These are phyloP conservation scores for Sitophilus oryzae DNA, from an alignment of 1,140 invertebrate species.

Conservation along the genomic window DNA sequence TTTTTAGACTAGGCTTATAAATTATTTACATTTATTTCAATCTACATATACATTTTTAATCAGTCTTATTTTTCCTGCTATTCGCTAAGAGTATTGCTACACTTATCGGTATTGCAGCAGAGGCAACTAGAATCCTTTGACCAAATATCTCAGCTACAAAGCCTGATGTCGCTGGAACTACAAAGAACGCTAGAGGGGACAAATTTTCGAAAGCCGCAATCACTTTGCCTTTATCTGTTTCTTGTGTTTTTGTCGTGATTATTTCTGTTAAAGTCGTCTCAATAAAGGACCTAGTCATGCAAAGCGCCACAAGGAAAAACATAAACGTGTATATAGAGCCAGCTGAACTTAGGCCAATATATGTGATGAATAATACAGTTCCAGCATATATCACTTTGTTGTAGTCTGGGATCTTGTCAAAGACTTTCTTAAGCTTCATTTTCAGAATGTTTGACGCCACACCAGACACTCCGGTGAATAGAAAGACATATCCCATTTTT, in stretches of 20 bases:
- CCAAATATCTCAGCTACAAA: background rate
- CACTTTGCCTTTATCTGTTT: background rate
- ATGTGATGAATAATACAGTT: conserved; percentile 13
- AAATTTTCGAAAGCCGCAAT: conserved; percentile 4
- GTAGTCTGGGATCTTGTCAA: conserved; percentile 20
- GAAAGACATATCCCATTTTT: conserved; percentile 20
- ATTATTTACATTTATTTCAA: background rate
- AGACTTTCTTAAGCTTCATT: conserved; percentile 10
- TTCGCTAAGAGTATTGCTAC: background rate
- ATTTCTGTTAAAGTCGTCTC: conserved; percentile 22
- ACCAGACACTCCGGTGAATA: conserved; percentile 10
- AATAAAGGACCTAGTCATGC: conserved; percentile 14
- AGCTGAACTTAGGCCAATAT: conserved; percentile 18
- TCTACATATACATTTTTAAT: background rate
- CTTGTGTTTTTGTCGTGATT: conserved; percentile 4
- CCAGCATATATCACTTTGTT: conserved; percentile 14
- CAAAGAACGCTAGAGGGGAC: background rate
- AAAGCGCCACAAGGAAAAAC: conserved; percentile 8
- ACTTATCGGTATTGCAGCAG: background rate
- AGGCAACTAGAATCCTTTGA: background rate
- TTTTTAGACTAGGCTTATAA: background rate
- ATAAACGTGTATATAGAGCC: conserved; percentile 16
- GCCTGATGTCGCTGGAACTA: background rate
- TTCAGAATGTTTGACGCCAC: conserved; percentile 13
- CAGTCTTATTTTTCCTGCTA: background rate